Evolutionary conservation across 2,113 vertebrate species (phyloP), one percentile per base, ranked within the genome.

Genomic region (Anseranas semipalmata): DNA sequence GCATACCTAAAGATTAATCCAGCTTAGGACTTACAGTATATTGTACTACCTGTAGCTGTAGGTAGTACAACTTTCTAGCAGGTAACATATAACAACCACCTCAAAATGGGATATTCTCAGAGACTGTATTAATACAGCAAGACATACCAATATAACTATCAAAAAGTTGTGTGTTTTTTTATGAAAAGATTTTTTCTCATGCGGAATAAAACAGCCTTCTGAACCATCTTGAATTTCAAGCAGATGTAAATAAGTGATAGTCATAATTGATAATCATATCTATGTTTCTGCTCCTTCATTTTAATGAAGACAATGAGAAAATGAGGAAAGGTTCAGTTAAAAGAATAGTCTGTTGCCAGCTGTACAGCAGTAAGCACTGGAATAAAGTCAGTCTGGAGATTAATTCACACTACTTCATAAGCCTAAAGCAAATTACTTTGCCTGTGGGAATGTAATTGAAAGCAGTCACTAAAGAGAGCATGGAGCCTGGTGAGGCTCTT

Each of bases 301-400:
- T 70, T 85, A 67, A 41, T 63, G 50, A 87, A 75, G 41, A 91
- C 70, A 90, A 78, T 41, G 60, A 76, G 58, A 92, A 94, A 80
- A 89, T 10, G 41, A 91, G 78, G 30, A 77, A 88, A 6, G 15
- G 37, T 50, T 91, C 59, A 33, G 62, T 79, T 74, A 75, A 89
- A 94, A 92, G 24, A 7, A 33, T 84, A 95, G 41, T 85, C 32
- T 85, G 91, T 72, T 77, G 30, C 83, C 72, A 85, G 59, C 58
- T 96, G 50, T 73, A 90, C 79, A 89, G 62, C 24, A 72, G 32
- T 56, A 90, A 87, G 39, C 16, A 72, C 59, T 24, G 22, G 87
- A 82, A 85, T 56, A 85, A 90, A 94, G 50, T 41, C 77, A 85
- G 76, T 68, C 73, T 84, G 28, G 86, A 90, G 84, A 96, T 79